Percentiles rank a stretch among this genome's conserved stretches.
These are phyloP conservation scores for Lithosia quadra DNA, from an alignment of 2,888 invertebrate genomes.

Conservation along the genomic window DNA sequence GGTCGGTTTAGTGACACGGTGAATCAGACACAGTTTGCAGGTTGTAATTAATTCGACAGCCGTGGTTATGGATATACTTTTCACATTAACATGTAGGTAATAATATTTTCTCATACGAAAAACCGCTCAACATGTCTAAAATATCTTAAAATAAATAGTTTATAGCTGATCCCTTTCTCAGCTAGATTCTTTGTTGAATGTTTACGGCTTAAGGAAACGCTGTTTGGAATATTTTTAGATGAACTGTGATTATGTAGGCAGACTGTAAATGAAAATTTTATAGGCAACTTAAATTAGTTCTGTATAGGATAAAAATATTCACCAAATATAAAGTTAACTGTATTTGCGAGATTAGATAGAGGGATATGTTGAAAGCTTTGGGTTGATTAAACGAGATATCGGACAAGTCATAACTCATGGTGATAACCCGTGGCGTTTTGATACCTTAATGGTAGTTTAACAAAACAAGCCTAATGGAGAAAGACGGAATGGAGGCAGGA, in stretches of 20 bases:
- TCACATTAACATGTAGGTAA: too few species aligned
- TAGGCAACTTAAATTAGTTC: constrained; percentile 15
- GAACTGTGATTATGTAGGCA: constrained; percentile 34
- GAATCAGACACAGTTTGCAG: too few species aligned
- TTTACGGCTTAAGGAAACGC: constrained; percentile 49
- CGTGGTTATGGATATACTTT: neutral
- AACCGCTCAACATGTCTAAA: neutral
- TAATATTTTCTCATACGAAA: neutral
- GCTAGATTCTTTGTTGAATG: constrained; percentile 38
- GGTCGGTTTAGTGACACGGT: too few species aligned
- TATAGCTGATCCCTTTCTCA: constrained; percentile 20
- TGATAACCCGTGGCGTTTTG: too few species aligned
- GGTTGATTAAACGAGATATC: neutral
- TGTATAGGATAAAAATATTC: constrained; percentile 6
- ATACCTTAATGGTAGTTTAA: too few species aligned
- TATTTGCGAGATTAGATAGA: neutral
- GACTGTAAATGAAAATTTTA: constrained; percentile 34
- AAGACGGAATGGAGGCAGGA: too few species aligned
- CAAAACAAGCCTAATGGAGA: too few species aligned
- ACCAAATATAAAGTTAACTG: neutral
- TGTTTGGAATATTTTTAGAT: constrained; percentile 49
- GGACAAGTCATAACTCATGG: neutral
- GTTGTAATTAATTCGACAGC: too few species aligned
- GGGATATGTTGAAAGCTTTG: neutral
- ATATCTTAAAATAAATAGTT: constrained; percentile 7